Conservation (phyloP, 2,113 vertebrate genomes). For the Cochlearius cochlearius region DNA sequence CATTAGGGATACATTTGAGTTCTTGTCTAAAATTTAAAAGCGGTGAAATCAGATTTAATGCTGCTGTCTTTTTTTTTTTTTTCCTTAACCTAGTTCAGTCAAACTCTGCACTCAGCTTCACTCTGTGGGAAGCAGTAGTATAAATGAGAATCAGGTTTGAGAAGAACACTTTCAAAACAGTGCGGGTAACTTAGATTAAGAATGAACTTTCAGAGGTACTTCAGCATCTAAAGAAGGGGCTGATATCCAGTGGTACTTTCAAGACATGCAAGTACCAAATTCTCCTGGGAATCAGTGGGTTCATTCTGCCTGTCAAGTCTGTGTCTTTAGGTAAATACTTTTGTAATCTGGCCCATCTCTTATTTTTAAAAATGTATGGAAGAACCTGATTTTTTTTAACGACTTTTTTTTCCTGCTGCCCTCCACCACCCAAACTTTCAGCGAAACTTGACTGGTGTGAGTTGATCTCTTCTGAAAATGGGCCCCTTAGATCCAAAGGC, state of each 20-base stretch:
- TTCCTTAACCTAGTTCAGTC: slow-evolving; percentile 13
- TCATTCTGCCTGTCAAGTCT: not conserved
- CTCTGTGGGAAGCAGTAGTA: not conserved
- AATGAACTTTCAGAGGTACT: not conserved
- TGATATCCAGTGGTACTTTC: not conserved
- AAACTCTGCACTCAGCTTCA: not conserved
- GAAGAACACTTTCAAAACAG: not conserved
- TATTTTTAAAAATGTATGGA: not conserved
- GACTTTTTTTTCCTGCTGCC: not conserved
- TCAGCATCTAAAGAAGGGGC: not conserved
- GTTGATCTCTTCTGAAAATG: not conserved
- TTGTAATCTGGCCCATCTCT: not conserved
- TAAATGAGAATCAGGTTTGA: not conserved
- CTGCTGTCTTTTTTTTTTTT: not conserved
- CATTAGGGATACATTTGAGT: slow-evolving; percentile 21
- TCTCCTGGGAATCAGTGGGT: not conserved
- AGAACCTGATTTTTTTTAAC: not conserved
- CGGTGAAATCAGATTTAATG: not conserved
- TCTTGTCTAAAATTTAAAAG: not conserved
- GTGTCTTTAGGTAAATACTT: not conserved
- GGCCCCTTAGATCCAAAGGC: too few relatives aligned
- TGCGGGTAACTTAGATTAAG: not conserved
- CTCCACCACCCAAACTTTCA: not conserved
- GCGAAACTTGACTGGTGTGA: not conserved
- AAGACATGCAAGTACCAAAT: not conserved